A percentile compares a stretch with the other conserved stretches of the same genome.
phyloP scores from a whole-genome alignment of 2,888 invertebrate genomes.

The Drosophila eohydei region DNA sequence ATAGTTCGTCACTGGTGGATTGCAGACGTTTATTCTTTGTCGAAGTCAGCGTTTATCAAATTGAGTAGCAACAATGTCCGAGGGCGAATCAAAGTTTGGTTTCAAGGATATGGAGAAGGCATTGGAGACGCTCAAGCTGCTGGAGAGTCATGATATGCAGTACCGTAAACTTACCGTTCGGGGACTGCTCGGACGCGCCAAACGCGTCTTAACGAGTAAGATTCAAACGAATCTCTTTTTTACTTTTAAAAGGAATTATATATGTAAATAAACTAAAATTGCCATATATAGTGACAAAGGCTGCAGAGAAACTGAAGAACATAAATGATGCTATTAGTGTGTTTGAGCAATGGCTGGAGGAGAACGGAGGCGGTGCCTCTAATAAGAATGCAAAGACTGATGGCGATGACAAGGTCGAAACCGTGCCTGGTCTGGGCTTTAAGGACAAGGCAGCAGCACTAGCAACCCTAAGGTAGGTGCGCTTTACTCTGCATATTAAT shows the following conservation, averaged over 20 bases:
- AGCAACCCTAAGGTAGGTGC: slow-evolving; percentile 87
- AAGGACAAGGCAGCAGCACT: slow-evolving; percentile 91
- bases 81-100: slow-evolving; percentile 88
- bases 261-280: neutral
- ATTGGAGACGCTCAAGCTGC: slow-evolving; percentile 87
- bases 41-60: slow-evolving; percentile 9
- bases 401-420: slow-evolving; percentile 86
- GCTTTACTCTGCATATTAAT: neutral
- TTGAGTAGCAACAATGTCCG: slow-evolving; percentile 52
- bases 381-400: slow-evolving; percentile 85
- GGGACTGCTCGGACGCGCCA: slow-evolving; percentile 87
- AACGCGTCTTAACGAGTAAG: slow-evolving; percentile 86
- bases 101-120: slow-evolving; percentile 91
- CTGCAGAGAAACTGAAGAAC: slow-evolving; percentile 89
- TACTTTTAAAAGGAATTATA: neutral
- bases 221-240: slow-evolving; percentile 18
- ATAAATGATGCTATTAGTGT: slow-evolving; percentile 89
- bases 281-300: slow-evolving; percentile 87
- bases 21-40: slow-evolving; percentile 27
- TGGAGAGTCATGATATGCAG: slow-evolving; percentile 88
- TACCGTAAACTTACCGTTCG: slow-evolving; percentile 88
- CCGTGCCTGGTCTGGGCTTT: slow-evolving; percentile 91
- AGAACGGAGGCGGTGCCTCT: slow-evolving; percentile 84
- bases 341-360: slow-evolving; percentile 89
- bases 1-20: slow-evolving; percentile 43